Conservation (phyloP, 2,113 vertebrate species). For the Fregata magnificens region DNA sequence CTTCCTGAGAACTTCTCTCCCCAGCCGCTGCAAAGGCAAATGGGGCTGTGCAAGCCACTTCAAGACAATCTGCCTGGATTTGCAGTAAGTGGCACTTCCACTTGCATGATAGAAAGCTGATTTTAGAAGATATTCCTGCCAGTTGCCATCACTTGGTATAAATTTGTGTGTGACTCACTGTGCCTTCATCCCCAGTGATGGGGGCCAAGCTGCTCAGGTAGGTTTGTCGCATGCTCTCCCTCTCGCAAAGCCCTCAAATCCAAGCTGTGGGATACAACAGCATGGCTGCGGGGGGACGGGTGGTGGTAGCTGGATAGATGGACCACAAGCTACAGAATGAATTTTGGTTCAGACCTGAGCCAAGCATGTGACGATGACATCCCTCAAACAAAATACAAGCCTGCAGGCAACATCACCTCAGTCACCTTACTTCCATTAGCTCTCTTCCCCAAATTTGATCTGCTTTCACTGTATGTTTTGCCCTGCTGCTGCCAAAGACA, state of each 20-base stretch:
- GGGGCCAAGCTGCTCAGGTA: not conserved
- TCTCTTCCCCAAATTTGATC: not conserved
- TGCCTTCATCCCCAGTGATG: not conserved
- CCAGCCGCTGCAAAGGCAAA: not conserved
- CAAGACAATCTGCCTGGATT: not conserved
- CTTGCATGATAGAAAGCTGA: not conserved
- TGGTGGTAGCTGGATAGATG: not conserved
- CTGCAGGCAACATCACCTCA: not conserved
- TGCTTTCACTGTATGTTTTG: not conserved
- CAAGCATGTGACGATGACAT: not conserved
- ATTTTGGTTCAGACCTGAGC: not conserved
- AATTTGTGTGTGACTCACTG: not conserved
- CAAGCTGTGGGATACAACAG: not conserved
- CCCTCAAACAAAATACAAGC: not conserved
- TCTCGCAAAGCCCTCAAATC: not conserved
- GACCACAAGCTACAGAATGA: not conserved
- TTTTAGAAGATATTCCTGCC: not conserved
- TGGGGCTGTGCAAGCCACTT: not conserved
- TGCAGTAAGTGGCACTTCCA: not conserved
- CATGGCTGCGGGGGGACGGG: accelerated
- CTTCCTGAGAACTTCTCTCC: not conserved
- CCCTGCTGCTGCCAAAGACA: not conserved
- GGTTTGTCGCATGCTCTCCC: not conserved
- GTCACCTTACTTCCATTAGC: not conserved
- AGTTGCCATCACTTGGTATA: not conserved